Evolutionary conservation across 2,888 invertebrate genomes (phyloP).

Genomic region (Julus scandinavius): DNA sequence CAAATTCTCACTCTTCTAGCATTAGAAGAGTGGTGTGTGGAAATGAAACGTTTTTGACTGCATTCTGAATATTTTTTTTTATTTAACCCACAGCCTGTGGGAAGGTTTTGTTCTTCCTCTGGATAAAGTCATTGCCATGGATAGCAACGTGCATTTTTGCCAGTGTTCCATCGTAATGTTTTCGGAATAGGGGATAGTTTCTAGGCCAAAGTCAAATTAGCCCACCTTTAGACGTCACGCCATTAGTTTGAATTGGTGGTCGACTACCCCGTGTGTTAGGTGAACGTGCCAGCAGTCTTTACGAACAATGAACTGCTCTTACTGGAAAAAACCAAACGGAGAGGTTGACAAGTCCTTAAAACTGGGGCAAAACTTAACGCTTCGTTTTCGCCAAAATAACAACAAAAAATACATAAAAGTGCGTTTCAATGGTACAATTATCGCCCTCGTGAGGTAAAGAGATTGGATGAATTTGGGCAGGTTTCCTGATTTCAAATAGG

Average conservation of each 20-base stretch:
- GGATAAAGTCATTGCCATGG: constrained; percentile 12
- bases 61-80: not conserved
- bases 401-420: not conserved
- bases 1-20: not conserved
- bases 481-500: not conserved
- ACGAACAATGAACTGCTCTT: not conserved
- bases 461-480: not conserved
- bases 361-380: not conserved
- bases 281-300: not conserved
- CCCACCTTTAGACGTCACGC: not conserved
- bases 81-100: not conserved
- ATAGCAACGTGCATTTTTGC: not conserved
- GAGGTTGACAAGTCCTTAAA: not conserved
- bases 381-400: not conserved
- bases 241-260: constrained; percentile 1
- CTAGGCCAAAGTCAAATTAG: constrained; percentile 10
- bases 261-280: not conserved
- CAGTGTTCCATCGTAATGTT: not conserved
- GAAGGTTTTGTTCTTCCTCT: not conserved
- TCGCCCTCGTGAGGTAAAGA: not conserved
- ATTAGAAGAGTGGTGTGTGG: not conserved
- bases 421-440: not conserved
- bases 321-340: not conserved
- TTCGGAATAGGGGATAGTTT: not conserved
- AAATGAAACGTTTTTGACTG: not conserved